Evolutionary conservation across 2,797 vertebrate genomes (phyloP), one percentile per base, ranked within the genome.

Genomic region (Paedocypris micromegethes): DNA sequence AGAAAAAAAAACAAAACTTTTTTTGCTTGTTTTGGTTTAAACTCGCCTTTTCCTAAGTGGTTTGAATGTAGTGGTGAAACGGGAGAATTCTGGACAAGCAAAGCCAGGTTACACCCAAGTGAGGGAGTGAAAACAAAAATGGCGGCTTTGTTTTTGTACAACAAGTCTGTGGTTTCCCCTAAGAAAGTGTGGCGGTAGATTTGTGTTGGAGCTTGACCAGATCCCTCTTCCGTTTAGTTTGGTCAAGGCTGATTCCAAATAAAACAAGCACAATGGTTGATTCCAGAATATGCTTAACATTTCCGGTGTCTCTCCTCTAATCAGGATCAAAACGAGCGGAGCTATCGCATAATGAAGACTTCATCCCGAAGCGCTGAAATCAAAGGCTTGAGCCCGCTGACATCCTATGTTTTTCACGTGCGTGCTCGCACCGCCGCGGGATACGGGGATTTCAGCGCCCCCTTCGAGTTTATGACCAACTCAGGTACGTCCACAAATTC

Each of bases 261-360:
- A 41, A 68, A 72, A 70, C 66, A 72, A 69, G 57, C 48, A 45
- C 4, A 4, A 8, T 50, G 23, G 47, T 63, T 43, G 67, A 51
- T 57, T 39, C 56, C 23, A 70, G 54, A 67, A 23, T 49, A 52
- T 56, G 9, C 9, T 52, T n/a, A 52, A 70, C 4, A 49, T 61
- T 60, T 64, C 9, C 54, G 6, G 38, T 83, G 74, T 80, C 70
- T 82, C 72, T 64, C 5, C 1, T 7, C 70, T 50, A 62, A 72
- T 73, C 84, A 98, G 96, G 94, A 98, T 85, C 96, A 98, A 86
- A 97, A 90, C 0, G 96, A 98, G 77, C 88, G 95, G 73, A 98
- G 95, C 79, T 98, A 98, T 72, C 94, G 95, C 64, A 96, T 98
- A 68, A 94, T 98, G 77, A 96, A 95, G 79, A 98, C 95, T 0